These are phyloP conservation scores for Epinephelus moara DNA, from an alignment of 2,113 vertebrate species.

Conservation along the genomic window DNA sequence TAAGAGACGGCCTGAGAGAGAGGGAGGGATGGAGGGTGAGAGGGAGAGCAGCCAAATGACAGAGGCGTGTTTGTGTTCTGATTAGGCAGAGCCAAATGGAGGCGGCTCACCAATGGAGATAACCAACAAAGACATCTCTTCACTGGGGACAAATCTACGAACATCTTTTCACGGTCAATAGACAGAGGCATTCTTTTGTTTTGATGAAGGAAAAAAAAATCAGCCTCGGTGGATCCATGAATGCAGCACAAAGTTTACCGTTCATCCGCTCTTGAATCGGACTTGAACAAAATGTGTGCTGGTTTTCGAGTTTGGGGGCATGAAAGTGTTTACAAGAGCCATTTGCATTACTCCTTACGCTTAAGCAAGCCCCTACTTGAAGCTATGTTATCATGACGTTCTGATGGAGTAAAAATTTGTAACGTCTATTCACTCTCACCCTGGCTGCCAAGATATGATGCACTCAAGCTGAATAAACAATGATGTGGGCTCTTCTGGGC, in stretches of 20 bases:
- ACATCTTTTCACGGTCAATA: conserved; percentile 79
- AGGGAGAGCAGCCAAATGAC: conserved; percentile 80
- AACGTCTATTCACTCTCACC: conserved; percentile 62
- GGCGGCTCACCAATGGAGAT: conserved; percentile 81
- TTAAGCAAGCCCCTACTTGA: conserved; percentile 18
- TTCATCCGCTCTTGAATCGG: conserved; percentile 38
- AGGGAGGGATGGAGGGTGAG: conserved; percentile 35
- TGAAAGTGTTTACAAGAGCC: not conserved
- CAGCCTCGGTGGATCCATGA: conserved; percentile 23
- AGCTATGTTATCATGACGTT: conserved; percentile 43
- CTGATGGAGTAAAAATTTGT: conserved; percentile 51
- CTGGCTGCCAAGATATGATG: conserved; percentile 76
- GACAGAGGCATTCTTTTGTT: conserved; percentile 72
- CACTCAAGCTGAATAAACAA: conserved; percentile 83
- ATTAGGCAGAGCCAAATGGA: conserved; percentile 81
- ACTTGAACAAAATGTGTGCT: conserved; percentile 22
- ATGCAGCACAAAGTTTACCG: conserved; percentile 45
- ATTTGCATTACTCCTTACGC: conserved; percentile 17
- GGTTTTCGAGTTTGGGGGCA: conserved; percentile 8
- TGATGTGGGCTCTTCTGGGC: conserved; percentile 74
- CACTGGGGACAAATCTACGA: conserved; percentile 75
- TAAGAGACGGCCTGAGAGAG: conserved; percentile 47
- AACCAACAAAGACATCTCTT: conserved; percentile 82
- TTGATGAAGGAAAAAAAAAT: conserved; percentile 39
- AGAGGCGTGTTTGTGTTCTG: conserved; percentile 87